These are phyloP conservation scores for Aphaenogaster ashmeadi DNA, from an alignment of 1,140 invertebrate genomes.

Conservation along the genomic window DNA sequence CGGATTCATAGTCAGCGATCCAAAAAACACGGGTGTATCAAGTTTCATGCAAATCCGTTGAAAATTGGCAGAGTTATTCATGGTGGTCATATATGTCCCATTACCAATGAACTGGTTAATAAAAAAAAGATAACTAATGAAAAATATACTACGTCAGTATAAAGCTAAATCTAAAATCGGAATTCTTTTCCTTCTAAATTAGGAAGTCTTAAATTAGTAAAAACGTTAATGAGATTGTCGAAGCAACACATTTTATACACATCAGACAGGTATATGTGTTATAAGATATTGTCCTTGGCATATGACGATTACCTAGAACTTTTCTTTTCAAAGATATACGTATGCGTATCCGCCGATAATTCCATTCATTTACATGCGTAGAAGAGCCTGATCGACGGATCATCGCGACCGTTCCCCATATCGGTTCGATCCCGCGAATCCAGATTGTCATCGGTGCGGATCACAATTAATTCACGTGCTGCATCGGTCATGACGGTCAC, in stretches of 20 bases:
- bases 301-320: background rate
- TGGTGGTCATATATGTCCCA: too few species aligned
- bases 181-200: background rate
- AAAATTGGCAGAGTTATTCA: too few species aligned
- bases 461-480: slow-evolving; percentile 78
- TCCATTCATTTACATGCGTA: slow-evolving; percentile 16
- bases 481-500: slow-evolving; percentile 79
- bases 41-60: too few species aligned
- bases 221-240: background rate
- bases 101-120: too few species aligned
- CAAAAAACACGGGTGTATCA: too few species aligned
- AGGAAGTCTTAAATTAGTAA: background rate
- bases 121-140: background rate
- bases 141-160: background rate
- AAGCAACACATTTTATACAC: background rate
- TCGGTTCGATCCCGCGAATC: slow-evolving; percentile 43
- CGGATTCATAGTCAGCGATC: too few species aligned
- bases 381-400: background rate
- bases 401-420: background rate
- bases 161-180: background rate
- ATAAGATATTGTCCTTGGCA: background rate
- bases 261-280: background rate
- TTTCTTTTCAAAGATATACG: background rate
- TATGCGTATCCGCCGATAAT: background rate
- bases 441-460: slow-evolving; percentile 65